These are phyloP conservation scores for Premnoplex brunnescens DNA, from an alignment of 2,797 vertebrate genomes.

Conservation along the genomic window DNA sequence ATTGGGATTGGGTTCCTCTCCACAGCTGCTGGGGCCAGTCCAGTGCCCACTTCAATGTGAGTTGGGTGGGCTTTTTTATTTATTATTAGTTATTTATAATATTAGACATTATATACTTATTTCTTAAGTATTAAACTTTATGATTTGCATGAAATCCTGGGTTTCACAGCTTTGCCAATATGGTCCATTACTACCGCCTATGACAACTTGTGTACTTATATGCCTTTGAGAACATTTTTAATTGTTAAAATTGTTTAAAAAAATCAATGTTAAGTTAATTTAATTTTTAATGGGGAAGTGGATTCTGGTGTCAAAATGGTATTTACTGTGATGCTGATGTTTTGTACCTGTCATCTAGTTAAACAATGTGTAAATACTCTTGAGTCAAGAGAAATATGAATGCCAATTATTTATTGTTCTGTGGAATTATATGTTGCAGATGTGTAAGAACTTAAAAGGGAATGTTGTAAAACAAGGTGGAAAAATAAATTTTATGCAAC, in stretches of 20 bases:
- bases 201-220: constrained; percentile 55
- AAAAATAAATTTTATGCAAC: constrained; percentile 80
- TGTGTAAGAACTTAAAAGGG: constrained; percentile 77
- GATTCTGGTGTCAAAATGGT: constrained; percentile 65
- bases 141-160: constrained; percentile 44
- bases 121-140: neutral
- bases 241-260: constrained; percentile 29
- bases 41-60: neutral
- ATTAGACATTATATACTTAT: neutral
- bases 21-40: neutral
- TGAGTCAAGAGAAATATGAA: constrained; percentile 44
- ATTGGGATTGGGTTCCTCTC: neutral
- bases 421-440: constrained; percentile 75
- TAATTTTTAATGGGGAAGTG: constrained; percentile 57
- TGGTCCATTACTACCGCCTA: constrained; percentile 65
- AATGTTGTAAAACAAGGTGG: constrained; percentile 75
- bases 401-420: constrained; percentile 83
- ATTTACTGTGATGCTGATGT: constrained; percentile 51
- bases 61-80: neutral
- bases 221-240: constrained; percentile 59
- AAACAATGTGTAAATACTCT: constrained; percentile 78
- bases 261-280: constrained; percentile 42
- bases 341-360: constrained; percentile 68
- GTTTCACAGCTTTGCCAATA: constrained; percentile 59
- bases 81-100: neutral